These are phyloP conservation scores for Chelon auratus DNA, from an alignment of 2,797 vertebrate species.

Conservation along the genomic window DNA sequence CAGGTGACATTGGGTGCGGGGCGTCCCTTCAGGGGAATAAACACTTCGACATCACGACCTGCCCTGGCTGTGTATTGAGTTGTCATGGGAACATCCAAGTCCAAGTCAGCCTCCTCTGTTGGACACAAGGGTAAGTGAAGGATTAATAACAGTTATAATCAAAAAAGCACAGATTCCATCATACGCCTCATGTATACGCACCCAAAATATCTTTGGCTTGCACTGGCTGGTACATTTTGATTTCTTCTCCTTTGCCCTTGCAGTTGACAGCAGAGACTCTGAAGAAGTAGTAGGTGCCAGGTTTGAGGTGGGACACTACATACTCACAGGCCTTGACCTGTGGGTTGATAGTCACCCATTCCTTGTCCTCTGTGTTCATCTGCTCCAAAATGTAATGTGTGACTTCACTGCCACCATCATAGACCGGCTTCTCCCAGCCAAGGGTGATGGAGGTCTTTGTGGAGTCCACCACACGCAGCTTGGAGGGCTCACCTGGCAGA, in stretches of 20 bases:
- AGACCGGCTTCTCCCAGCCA: slow-evolving; percentile 94
- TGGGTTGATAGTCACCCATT: slow-evolving; percentile 92
- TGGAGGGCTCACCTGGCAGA: slow-evolving; percentile 93
- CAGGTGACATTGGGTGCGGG: slow-evolving; percentile 94
- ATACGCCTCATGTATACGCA: slow-evolving; percentile 74
- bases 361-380: slow-evolving; percentile 90
- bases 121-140: slow-evolving; percentile 17
- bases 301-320: slow-evolving; percentile 93
- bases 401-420: slow-evolving; percentile 94
- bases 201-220: slow-evolving; percentile 99
- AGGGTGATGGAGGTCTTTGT: slow-evolving; percentile 97
- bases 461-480: slow-evolving; percentile 93
- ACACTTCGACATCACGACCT: slow-evolving; percentile 91
- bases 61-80: slow-evolving; percentile 92
- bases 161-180: not conserved
- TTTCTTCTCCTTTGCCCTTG: slow-evolving; percentile 93
- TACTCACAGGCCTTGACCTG: slow-evolving; percentile 96
- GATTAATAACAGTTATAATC: not conserved
- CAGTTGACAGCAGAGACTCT: slow-evolving; percentile 92
- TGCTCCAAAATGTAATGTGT: slow-evolving; percentile 92
- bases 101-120: slow-evolving; percentile 97
- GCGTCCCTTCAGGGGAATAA: slow-evolving; percentile 95
- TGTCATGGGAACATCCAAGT: slow-evolving; percentile 93
- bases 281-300: slow-evolving; percentile 94
- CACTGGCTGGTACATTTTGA: slow-evolving; percentile 92